Evolutionary conservation across 2,888 invertebrate genomes (phyloP), one percentile per base, ranked within the genome.

Genomic region (Sarcophaga carnaria): DNA sequence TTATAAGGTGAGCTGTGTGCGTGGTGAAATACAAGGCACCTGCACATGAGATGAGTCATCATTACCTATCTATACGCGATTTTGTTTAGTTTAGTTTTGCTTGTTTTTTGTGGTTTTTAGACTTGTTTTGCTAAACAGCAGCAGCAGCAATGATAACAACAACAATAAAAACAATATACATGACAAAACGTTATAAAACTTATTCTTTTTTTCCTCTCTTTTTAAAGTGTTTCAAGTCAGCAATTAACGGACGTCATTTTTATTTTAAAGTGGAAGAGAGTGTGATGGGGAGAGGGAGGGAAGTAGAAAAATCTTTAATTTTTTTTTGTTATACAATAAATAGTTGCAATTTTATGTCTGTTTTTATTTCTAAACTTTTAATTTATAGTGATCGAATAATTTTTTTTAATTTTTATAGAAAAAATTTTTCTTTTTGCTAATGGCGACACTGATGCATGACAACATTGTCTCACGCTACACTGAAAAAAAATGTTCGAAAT

Each of bases 191-290:
- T 70, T 79, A 66, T 80, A 66, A 80, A 84, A 80, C 37, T 54
- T 71, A 71, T 80, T 71, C 64, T 71, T 80, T 80, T 84, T 70
- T 71, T 49, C 4, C 80, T 64, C 60, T 49, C 14, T 14, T 49
- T 14, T 14, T 80, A 66, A 66, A 80, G 75, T 84, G 74, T 76
- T 84, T 60, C 76, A 83, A 87, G 78, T 80, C 80, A 87, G 80
- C 84, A 87, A 81, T 84, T 84, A 71, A 17, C 27, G 76, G 75
- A 84, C 87, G 87, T 87, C 87, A 87, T 87, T 83, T 87, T 83
- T 87, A 70, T 81, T 87, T 84, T 78, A 81, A 87, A 87, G 81
- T 87, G 84, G 14, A 14, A 17, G 54, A 17, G 81, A 84, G 74
- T 37, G 37, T 2, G 0, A 37, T 8, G 37, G 37, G 8, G 8